phyloP scores from a whole-genome alignment of 1,140 invertebrate genomes.

The Aleiodes sp. region DNA sequence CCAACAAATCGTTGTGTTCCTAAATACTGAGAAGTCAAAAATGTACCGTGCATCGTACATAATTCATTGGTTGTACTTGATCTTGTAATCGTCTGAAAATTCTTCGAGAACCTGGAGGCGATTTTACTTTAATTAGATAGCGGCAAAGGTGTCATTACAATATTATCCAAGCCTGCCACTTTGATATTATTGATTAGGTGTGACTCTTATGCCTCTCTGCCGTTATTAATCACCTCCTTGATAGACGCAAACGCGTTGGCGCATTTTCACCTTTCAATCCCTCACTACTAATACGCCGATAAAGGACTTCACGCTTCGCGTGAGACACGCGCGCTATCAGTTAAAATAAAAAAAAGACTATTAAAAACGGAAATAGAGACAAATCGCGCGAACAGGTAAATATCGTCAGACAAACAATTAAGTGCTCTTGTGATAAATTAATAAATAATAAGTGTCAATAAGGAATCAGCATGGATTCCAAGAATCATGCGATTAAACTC shows the following conservation, averaged over 20 bases:
- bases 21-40: neutral
- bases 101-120: neutral
- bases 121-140: conserved; percentile 20
- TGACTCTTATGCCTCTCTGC: conserved; percentile 11
- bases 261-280: conserved; percentile 15
- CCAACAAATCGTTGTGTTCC: no score
- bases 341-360: conserved; percentile 17
- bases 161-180: conserved; percentile 27
- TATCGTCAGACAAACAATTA: conserved; percentile 19
- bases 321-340: conserved; percentile 35
- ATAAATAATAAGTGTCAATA: conserved; percentile 30
- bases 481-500: neutral
- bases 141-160: conserved; percentile 20
- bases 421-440: conserved; percentile 26
- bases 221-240: conserved; percentile 22
- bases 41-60: neutral
- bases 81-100: no score
- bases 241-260: conserved; percentile 7
- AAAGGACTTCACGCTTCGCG: conserved; percentile 33
- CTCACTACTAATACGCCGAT: conserved; percentile 23
- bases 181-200: conserved; percentile 29
- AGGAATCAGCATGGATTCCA: neutral
- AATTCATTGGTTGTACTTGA: neutral
- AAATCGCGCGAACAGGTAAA: conserved; percentile 12
- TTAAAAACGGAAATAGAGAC: conserved; percentile 1